Conservation (phyloP, 2,888 invertebrate genomes). For the Diadromus collaris region DNA sequence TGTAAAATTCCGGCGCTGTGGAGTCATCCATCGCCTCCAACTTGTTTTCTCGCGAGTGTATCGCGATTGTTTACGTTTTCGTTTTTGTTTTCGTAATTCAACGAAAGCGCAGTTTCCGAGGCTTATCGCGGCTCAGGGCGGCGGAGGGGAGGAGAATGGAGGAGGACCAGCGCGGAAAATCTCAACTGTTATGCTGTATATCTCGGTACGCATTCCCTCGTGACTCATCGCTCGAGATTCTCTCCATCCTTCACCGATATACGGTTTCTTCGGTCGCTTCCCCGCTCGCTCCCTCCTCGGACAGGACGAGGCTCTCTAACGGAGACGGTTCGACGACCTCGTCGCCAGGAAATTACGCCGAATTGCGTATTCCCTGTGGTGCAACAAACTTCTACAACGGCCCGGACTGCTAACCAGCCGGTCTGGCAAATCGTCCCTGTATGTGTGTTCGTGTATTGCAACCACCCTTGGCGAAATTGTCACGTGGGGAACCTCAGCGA, state of each 20-base stretch:
- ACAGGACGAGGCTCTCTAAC: slow-evolving; percentile 69
- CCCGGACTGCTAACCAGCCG: slow-evolving; percentile 37
- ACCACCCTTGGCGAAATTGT: slow-evolving; percentile 6
- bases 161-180: slow-evolving; percentile 48
- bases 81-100: slow-evolving; percentile 9
- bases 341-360: slow-evolving; percentile 76
- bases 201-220: slow-evolving; percentile 59
- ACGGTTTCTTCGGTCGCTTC: slow-evolving; percentile 10
- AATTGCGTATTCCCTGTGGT: slow-evolving; percentile 72
- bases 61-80: slow-evolving; percentile 2
- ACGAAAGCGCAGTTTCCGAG: slow-evolving; percentile 16
- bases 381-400: slow-evolving; percentile 55
- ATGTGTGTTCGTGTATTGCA: background rate
- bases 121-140: slow-evolving; percentile 45
- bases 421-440: slow-evolving; percentile 40
- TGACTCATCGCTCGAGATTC: slow-evolving; percentile 71
- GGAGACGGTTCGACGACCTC: slow-evolving; percentile 74
- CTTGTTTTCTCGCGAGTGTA: background rate
- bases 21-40: background rate
- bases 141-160: slow-evolving; percentile 35
- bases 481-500: background rate
- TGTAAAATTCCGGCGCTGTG: background rate
- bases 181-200: slow-evolving; percentile 29
- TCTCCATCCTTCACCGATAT: background rate
- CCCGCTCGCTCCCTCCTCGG: slow-evolving; percentile 36